Evolutionary conservation across 2,113 vertebrate genomes (phyloP).

Genomic region (Cynopterus brachyotis): DNA sequence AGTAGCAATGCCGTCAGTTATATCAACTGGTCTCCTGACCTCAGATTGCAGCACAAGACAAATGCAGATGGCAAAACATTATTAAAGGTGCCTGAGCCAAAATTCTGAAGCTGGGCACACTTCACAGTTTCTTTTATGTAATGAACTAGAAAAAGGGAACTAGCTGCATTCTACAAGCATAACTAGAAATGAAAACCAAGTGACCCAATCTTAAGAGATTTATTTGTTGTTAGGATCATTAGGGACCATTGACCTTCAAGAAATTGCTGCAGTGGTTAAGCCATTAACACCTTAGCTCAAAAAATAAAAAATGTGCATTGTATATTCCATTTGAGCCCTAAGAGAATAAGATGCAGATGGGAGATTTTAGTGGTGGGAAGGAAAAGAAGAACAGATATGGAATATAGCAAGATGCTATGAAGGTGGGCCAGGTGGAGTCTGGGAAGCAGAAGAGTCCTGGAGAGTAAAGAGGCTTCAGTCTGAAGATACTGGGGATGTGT

Average conservation of each 20-base stretch:
- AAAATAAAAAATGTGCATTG: background rate
- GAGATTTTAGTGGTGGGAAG: background rate
- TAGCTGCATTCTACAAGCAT: background rate
- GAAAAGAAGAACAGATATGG: background rate
- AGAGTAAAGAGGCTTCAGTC: background rate
- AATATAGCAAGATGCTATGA: too few relatives aligned
- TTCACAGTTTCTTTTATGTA: background rate
- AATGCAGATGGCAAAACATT: background rate
- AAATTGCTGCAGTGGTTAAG: background rate
- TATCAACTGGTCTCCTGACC: background rate
- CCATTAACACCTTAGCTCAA: background rate
- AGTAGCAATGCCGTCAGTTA: background rate
- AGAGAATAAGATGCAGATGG: background rate
- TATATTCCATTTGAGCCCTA: background rate
- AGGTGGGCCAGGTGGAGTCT: background rate
- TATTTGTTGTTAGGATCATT: background rate
- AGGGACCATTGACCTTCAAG: background rate
- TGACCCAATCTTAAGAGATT: background rate
- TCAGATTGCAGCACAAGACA: background rate
- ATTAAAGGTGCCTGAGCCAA: background rate
- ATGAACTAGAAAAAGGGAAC: background rate
- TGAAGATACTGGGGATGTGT: background rate
- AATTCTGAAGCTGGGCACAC: background rate
- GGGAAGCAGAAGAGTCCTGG: background rate
- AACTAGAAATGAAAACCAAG: conserved; percentile 1